Evolutionary conservation across 2,888 invertebrate genomes (phyloP), one percentile per base, ranked within the genome.

Genomic region (Taenaris catops): DNA sequence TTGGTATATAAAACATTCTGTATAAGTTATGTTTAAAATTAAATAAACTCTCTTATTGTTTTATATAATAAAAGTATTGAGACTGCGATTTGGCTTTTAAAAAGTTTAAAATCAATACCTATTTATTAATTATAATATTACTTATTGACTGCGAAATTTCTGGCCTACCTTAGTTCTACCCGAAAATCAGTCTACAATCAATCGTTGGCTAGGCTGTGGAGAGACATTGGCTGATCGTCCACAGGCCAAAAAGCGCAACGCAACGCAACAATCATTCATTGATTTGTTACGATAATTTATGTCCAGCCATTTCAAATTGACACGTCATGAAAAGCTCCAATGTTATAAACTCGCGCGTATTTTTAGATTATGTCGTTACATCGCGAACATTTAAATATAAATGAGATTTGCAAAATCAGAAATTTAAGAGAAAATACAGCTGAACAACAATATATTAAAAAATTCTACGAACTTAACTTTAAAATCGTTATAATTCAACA

Each of bases 31-130:
- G 70, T 76, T 80, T 81, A 73, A 81, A 81, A 78, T 80, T 80
- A 86, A 84, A 83, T 83, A 84, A 78, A 78, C 70, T 80, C 78
- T 83, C 78, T 83, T 81, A 79, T 65, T 69, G 75, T 74, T 80
- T 70, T 67, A 71, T 59, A 69, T 68, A 55, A 59, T 76, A 67
- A 31, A 65, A 66, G 80, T 83, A 84, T 80, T 81, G 80, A 73
- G 66, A 73, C 63, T 75, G 79, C 63, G 63, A 73, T 80, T 84
- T 78, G 81, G 80, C 74, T 71, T 71, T 69, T 64, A 62, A 73
- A 70, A 70, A 56, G 53, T 68, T 63, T 63, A 57, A 81, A 80
- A 79, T 66, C 62, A 80, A 78, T 64, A 63, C 57, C 65, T 75
- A 75, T 64, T 63, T 54, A 61, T 65, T 63, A 63, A 66, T 58